Percentiles rank a stretch among this genome's conserved stretches.
phyloP scores from a whole-genome alignment of 2,113 vertebrate genomes.

The Petromus typicus region DNA sequence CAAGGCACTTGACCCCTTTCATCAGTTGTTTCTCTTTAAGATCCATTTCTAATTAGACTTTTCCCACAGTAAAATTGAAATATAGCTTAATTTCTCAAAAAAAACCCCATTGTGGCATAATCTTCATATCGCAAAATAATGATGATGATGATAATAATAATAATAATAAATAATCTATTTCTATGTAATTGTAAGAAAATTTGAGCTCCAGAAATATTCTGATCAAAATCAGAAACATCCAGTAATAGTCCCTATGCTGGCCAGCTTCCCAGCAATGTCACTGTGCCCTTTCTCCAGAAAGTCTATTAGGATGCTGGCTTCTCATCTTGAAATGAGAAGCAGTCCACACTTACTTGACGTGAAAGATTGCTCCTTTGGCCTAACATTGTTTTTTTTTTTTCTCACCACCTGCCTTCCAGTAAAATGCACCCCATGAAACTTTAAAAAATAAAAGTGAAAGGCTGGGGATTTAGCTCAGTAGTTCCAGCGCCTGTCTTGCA shows the following conservation, averaged over 20 bases:
- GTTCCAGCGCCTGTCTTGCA: too few relatives aligned
- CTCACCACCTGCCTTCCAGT: constrained; percentile 25
- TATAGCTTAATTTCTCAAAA: constrained; percentile 48
- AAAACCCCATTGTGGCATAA: background rate
- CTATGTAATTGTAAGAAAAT: constrained; percentile 37
- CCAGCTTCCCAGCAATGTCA: constrained; percentile 36
- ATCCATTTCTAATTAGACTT: constrained; percentile 24
- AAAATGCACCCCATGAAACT: constrained; percentile 15
- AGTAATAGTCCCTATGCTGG: constrained; percentile 36
- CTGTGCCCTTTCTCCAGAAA: background rate
- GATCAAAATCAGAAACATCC: constrained; percentile 42
- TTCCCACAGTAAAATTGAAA: constrained; percentile 40
- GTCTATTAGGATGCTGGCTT: background rate
- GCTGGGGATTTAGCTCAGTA: too few relatives aligned
- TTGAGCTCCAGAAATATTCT: constrained; percentile 32
- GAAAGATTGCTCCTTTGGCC: constrained; percentile 14
- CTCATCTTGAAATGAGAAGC: constrained; percentile 14
- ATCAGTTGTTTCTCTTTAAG: constrained; percentile 57
- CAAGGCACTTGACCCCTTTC: background rate
- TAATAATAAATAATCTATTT: background rate
- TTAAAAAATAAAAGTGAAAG: constrained; percentile 51
- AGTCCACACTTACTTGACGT: background rate
- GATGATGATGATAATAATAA: too few relatives aligned
- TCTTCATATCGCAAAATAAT: background rate
- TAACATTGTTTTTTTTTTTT: background rate